Evolutionary conservation across 1,140 invertebrate genomes (phyloP), one percentile per base, ranked within the genome.

Genomic region (Zaprionus nigranus): DNA sequence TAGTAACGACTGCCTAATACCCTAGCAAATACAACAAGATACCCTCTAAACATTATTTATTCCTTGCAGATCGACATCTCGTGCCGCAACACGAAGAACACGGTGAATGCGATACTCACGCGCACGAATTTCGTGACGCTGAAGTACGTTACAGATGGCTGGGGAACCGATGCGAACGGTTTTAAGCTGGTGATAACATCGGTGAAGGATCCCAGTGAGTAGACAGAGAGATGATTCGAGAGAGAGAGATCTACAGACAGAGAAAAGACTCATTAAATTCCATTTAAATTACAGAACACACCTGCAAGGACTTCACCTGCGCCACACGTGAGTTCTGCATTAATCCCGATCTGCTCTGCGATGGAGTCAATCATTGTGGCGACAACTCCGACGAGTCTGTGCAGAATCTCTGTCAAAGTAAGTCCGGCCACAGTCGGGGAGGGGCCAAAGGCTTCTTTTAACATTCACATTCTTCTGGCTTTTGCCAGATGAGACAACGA

Each of bases 161-260:
- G 97, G 97, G 97, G 97, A 60, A 97, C 97, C 61, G 96, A 97
- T 92, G 94, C 95, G 77, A 98, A 98, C 93, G 97, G 97, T 70
- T 99, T 98, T 94, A 96, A 96, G 82, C 95, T 99, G 74, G 96
- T 98, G 93, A 98, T 98, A 94, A 98, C 97, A 53, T 97, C 97
- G 75, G 96, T 98, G 90, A 98, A 98, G 93, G 97, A 98, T 95
- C 95, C 96, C 79, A 97, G 97, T 97, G 93, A 97, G 96, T 96
- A 93, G 15, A 3, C 4, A 40, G 15, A 1, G 13, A 4, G 12
- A n/a, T n/a, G 11, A 38, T 13, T 38, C 13, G 36, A 6, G 38
- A 40, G 36, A 6, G 38, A 40, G 13, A 15, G 11, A 53, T 26
- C 5, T 3, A 17, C 17, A 43, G 49, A 26, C 24, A 24, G 3